Conservation (phyloP, 2,888 invertebrate species). For the Coenonympha glycerion region DNA sequence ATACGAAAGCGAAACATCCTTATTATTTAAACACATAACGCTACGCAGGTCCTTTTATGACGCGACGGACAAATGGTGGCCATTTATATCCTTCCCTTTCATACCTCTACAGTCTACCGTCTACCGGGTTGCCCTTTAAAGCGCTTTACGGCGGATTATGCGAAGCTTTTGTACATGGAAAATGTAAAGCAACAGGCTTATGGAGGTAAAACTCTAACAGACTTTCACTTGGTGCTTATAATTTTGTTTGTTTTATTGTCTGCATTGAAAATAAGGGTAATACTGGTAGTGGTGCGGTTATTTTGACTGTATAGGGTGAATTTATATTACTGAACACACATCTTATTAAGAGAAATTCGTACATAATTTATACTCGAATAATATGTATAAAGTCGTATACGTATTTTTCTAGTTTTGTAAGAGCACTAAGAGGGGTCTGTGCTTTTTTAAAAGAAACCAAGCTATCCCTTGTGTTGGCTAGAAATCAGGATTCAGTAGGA, state of each 20-base stretch:
- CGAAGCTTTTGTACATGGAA: slow-evolving; percentile 15
- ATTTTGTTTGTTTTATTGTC: slow-evolving; percentile 4
- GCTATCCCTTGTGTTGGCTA: no score
- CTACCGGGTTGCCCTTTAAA: slow-evolving; percentile 16
- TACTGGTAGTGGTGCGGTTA: not conserved
- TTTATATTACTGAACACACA: no score
- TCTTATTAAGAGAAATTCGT: no score
- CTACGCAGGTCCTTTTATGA: not conserved
- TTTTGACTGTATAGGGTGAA: not conserved
- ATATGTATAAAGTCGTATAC: no score
- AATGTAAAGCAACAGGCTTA: slow-evolving; percentile 17
- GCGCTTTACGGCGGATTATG: slow-evolving; percentile 19
- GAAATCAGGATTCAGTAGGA: no score
- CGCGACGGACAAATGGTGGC: slow-evolving; percentile 15
- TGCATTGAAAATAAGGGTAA: slow-evolving; percentile 1
- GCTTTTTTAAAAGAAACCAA: no score
- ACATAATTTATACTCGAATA: no score
- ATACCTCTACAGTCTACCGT: slow-evolving; percentile 15
- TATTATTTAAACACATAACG: slow-evolving; percentile 3
- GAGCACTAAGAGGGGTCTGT: no score
- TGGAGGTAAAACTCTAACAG: slow-evolving; percentile 9
- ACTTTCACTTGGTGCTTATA: slow-evolving; percentile 3
- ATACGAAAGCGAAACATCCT: no score
- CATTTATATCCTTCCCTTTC: slow-evolving; percentile 16
- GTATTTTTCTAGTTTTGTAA: no score